phyloP scores from a whole-genome alignment of 2,888 invertebrate species.

The Antitype chi region DNA sequence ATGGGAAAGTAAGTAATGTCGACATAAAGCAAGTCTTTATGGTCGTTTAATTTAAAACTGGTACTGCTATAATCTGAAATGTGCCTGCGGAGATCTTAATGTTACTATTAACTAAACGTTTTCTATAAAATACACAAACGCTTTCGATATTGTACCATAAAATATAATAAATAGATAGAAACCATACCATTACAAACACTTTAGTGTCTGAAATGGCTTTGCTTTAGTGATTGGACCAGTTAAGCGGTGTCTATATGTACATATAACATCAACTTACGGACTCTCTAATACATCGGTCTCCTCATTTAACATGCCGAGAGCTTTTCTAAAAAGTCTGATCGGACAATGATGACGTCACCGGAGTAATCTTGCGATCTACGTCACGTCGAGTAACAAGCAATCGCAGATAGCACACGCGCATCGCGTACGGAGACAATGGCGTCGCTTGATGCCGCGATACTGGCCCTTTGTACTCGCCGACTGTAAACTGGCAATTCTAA shows the following conservation, averaged over 20 bases:
- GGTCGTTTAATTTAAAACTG: conserved; percentile 30
- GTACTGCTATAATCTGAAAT: conserved; percentile 33
- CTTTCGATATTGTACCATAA: conserved; percentile 22
- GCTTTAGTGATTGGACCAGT: background rate
- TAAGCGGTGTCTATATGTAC: background rate
- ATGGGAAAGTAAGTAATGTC: conserved; percentile 29
- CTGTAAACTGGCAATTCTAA: conserved; percentile 63
- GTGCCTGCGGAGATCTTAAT: conserved; percentile 41
- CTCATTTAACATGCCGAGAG: conserved; percentile 22
- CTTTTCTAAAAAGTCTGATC: conserved; percentile 39
- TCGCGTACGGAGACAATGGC: conserved; percentile 77
- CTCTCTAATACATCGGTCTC: background rate
- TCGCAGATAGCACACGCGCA: conserved; percentile 85
- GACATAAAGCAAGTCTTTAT: conserved; percentile 15
- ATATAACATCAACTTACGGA: background rate
- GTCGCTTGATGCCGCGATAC: conserved; percentile 72
- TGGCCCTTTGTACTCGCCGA: conserved; percentile 77
- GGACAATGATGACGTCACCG: conserved; percentile 71
- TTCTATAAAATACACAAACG: conserved; percentile 24
- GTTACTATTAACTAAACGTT: conserved; percentile 54
- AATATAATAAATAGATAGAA: conserved; percentile 21
- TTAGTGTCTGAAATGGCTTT: conserved; percentile 8
- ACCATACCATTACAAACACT: conserved; percentile 24
- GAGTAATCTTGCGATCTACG: conserved; percentile 80
- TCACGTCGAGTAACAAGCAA: conserved; percentile 79